Percentiles rank a stretch among this genome's conserved stretches.
Conservation (phyloP, 2,797 vertebrate genomes). For the Bradypus variegatus region DNA sequence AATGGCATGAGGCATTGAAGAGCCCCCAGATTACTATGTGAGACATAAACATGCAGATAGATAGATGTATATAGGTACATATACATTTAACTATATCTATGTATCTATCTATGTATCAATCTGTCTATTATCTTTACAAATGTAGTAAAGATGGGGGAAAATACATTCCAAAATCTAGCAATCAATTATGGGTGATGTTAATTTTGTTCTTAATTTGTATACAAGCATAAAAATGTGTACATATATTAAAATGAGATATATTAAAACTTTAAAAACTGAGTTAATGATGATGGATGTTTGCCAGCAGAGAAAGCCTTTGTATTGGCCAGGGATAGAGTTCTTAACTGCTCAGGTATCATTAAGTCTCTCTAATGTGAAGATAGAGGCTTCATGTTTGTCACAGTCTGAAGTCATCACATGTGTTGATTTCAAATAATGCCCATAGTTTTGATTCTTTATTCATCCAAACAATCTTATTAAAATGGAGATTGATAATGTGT, state of each 20-base stretch:
- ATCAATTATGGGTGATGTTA: not conserved
- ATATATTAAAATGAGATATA: not conserved
- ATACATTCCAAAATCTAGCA: not conserved
- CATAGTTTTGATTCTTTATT: not conserved
- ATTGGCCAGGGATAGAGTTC: not conserved
- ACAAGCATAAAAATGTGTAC: not conserved
- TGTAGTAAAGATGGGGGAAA: not conserved
- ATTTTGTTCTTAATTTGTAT: constrained; percentile 30
- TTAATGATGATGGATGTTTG: not conserved
- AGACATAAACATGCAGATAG: not conserved
- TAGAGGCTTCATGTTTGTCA: not conserved
- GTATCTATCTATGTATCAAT: not conserved
- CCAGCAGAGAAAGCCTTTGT: not conserved
- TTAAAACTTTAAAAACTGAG: not conserved
- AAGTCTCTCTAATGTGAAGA: not conserved
- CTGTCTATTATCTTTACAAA: not conserved
- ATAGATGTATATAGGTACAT: not conserved
- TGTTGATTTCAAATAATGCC: not conserved
- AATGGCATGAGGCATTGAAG: not conserved
- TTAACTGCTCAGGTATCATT: not conserved
- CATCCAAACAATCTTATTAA: not conserved
- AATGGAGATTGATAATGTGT: not conserved
- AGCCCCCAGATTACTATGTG: not conserved
- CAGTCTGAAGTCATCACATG: not conserved
- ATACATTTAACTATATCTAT: not conserved